Evolutionary conservation across 2,113 vertebrate genomes (phyloP).

Genomic region (Struthidea cinerea): DNA sequence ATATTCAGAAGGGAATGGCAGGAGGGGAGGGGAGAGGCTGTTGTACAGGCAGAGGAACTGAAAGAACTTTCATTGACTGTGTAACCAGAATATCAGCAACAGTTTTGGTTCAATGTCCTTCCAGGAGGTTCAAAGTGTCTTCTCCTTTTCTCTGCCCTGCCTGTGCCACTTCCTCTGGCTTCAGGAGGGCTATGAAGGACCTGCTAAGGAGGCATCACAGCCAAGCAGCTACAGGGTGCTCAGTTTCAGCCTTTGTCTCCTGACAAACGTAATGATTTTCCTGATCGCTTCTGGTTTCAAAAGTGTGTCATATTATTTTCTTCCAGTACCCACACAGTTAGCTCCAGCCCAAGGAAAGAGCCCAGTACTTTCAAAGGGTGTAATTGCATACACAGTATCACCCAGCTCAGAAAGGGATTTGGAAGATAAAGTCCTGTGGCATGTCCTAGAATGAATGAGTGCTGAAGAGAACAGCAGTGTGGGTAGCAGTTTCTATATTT

Average conservation of each 20-base stretch:
- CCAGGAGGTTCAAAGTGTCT: background rate
- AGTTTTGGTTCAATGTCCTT: background rate
- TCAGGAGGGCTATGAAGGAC: background rate
- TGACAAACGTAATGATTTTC: background rate
- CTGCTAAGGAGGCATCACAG: background rate
- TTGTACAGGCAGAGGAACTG: background rate
- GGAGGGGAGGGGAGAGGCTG: background rate
- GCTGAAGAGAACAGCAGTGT: background rate
- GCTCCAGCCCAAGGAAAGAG: background rate
- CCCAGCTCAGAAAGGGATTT: background rate
- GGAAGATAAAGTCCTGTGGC: background rate
- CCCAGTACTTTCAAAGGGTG: background rate
- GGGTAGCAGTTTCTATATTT: background rate
- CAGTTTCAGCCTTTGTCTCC: background rate
- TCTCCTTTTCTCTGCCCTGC: background rate
- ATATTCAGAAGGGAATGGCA: background rate
- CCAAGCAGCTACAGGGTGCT: background rate
- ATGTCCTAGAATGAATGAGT: background rate
- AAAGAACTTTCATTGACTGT: background rate
- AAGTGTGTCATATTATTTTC: background rate
- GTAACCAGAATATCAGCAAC: background rate
- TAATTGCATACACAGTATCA: background rate
- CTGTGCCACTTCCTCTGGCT: background rate
- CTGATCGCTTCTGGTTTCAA: background rate
- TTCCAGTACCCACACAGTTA: background rate